phyloP scores from a whole-genome alignment of 1,140 invertebrate genomes.

The Dryas iulia region DNA sequence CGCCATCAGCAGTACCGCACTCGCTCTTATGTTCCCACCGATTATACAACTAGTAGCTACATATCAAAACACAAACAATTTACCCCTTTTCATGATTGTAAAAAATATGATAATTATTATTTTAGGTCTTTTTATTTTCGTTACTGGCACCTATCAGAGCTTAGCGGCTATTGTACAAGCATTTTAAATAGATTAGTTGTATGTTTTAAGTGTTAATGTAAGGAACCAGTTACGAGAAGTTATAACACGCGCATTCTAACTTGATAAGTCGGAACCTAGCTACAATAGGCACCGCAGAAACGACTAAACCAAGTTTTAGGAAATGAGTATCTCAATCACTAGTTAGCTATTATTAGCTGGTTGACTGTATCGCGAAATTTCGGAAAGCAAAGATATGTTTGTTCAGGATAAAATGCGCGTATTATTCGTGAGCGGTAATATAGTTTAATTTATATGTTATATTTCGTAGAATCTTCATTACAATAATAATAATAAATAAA shows the following conservation, averaged over 20 bases:
- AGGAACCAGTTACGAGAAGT: not conserved
- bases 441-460: too few species aligned
- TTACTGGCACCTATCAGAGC: slow-evolving; percentile 88
- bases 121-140: slow-evolving; percentile 86
- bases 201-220: not conserved
- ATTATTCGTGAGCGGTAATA: too few species aligned
- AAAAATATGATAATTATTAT: slow-evolving; percentile 86
- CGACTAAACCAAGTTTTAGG: too few species aligned
- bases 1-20: slow-evolving; percentile 91
- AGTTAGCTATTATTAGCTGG: not conserved
- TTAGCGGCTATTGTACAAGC: slow-evolving; percentile 82
- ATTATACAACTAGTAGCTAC: slow-evolving; percentile 88
- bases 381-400: too few species aligned
- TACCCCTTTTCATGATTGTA: slow-evolving; percentile 65
- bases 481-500: not conserved
- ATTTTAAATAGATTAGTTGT: slow-evolving; percentile 47
- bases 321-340: too few species aligned
- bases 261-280: too few species aligned
- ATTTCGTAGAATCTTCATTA: not conserved
- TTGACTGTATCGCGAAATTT: too few species aligned
- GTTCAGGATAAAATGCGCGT: too few species aligned
- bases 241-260: too few species aligned
- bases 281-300: too few species aligned
- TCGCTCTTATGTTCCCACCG: slow-evolving; percentile 94
- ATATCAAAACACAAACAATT: slow-evolving; percentile 66